Evolutionary conservation across 2,888 invertebrate genomes (phyloP).

Genomic region (Amphimallon solstitiale): DNA sequence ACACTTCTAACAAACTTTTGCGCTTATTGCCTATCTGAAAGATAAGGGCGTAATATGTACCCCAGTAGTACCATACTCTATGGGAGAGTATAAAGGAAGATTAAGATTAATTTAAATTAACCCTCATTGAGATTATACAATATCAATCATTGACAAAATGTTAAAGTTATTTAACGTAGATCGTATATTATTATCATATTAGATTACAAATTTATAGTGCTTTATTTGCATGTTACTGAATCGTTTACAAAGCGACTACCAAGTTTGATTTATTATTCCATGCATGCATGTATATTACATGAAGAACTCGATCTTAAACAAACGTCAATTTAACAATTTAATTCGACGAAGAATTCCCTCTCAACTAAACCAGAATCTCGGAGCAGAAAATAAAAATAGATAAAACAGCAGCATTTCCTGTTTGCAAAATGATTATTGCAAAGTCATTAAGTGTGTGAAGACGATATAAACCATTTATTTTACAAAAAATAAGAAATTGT

Average conservation of each 20-base stretch:
- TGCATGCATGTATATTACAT: constrained; percentile 14
- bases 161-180: constrained; percentile 15
- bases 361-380: constrained; percentile 6
- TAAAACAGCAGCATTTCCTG: neutral
- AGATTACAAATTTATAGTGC: constrained; percentile 14
- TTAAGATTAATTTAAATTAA: no score
- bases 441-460: no score
- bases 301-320: constrained; percentile 25
- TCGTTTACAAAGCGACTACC: constrained; percentile 8
- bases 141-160: neutral
- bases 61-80: no score
- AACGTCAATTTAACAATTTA: constrained; percentile 29
- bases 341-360: constrained; percentile 3
- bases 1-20: no score
- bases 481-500: no score
- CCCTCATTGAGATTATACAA: no score
- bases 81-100: no score
- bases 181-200: constrained; percentile 20
- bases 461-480: no score
- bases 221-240: constrained; percentile 24
- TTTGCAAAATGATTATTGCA: no score
- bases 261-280: neutral
- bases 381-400: constrained; percentile 2
- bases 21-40: no score
- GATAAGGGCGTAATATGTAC: no score